phyloP scores from a whole-genome alignment of 1,140 invertebrate genomes.

The Wiebesia pumilae region DNA sequence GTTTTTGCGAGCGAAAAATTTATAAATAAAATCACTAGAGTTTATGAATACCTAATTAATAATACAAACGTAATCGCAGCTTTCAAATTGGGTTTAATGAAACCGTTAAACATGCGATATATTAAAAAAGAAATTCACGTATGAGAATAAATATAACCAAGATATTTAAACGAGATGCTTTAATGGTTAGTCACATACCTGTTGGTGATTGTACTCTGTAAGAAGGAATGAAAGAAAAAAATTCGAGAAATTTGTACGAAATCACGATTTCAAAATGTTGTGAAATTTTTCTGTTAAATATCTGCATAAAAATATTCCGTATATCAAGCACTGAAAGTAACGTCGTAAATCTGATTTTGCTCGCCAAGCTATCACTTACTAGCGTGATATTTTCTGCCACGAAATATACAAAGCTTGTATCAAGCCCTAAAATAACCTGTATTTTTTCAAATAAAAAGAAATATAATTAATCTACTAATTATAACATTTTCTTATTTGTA shows the following conservation, averaged over 20 bases:
- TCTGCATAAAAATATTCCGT: conserved; percentile 28
- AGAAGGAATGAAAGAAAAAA: background rate
- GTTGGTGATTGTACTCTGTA: background rate
- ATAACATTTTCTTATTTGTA: background rate
- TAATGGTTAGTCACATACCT: background rate
- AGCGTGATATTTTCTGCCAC: background rate
- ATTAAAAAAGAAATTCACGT: background rate
- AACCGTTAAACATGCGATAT: background rate
- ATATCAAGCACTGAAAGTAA: conserved; percentile 18
- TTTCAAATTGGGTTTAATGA: background rate
- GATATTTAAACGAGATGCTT: background rate
- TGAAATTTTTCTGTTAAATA: conserved; percentile 26
- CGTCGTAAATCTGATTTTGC: conserved; percentile 19
- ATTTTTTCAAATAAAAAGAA: background rate
- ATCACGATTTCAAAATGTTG: background rate
- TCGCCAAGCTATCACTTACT: background rate
- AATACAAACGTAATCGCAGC: background rate
- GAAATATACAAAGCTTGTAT: background rate
- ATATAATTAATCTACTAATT: background rate
- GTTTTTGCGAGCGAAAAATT: background rate
- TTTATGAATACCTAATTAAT: background rate
- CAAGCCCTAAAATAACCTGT: background rate
- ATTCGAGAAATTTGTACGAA: conserved; percentile 4
- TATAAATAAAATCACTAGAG: too few relatives aligned
- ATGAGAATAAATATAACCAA: background rate